Evolutionary conservation across 2,888 invertebrate species (phyloP), one percentile per base, ranked within the genome.

Genomic region (Rhagonycha fulva): DNA sequence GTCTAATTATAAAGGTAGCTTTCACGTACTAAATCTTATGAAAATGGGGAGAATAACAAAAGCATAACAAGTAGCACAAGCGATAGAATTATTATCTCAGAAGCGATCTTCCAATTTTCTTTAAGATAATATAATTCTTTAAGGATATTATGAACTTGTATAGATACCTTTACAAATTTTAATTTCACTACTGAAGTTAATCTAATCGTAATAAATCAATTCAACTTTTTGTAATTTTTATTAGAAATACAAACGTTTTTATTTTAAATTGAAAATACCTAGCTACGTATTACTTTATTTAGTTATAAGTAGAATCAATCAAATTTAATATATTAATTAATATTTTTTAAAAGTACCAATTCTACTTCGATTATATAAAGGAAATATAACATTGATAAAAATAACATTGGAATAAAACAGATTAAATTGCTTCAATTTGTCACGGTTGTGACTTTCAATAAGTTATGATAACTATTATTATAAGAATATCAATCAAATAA

Each of bases 11-110:
- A 66, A 66, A 66, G 63, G 63, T 66, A 66, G 26, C 63, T 66
- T 66, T 14, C 63, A n/a, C 63, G 63, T 66, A 66, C 24, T 66
- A 66, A 66, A 66, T 62, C 14, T 62, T 62, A 62, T 66, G 26
- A 66, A 66, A 23, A 66, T 24, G 63, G 19, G 63, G 63, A 66
- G 63, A 26, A 66, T 66, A 66, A 66, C 63, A 66, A 66, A 66
- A 66, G 19, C 63, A 66, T 26, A 66, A 66, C 63, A 66, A 24
- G 62, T 62, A 62, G n/a, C 26, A 66, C 63, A 66, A 66, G 63
- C 26, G 14, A 47, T 47, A 47, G 47, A 47, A 47, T n/a, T 47
- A 47, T 47, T 47, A 47, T 47, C 47, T 47, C 47, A 47, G n/a
- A n/a, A 47, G 9, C 47, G n/a, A 47, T 47, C 47, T 47, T 47